Evolutionary conservation across 2,113 vertebrate species (phyloP).

Genomic region (Drymodes brunneopygia): DNA sequence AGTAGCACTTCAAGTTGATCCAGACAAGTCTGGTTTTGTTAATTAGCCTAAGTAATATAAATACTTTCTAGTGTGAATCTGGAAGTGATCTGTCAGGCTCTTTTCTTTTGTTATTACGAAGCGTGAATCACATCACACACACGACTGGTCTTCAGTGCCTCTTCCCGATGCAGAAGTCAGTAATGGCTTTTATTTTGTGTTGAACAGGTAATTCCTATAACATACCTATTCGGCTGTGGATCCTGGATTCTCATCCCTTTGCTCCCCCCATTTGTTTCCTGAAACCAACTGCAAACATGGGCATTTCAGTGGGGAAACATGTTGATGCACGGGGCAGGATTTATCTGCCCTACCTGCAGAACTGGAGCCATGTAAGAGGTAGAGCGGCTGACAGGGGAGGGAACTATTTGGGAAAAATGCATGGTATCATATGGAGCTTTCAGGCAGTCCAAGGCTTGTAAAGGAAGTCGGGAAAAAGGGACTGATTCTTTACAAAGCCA

Average conservation of each 20-base stretch:
- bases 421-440: neutral
- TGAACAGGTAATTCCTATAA: conserved; percentile 86
- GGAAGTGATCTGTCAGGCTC: neutral
- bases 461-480: neutral
- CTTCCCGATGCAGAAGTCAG: neutral
- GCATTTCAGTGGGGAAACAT: conserved; percentile 87
- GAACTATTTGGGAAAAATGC: neutral
- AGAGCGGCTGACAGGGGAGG: neutral
- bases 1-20: neutral
- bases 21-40: neutral
- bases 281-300: conserved; percentile 88
- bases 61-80: neutral
- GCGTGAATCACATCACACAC: neutral
- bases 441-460: neutral
- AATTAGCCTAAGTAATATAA: neutral
- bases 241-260: conserved; percentile 95
- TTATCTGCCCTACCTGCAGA: conserved; percentile 86
- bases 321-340: conserved; percentile 87
- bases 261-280: conserved; percentile 92
- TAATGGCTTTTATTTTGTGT: conserved; percentile 45
- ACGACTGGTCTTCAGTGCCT: neutral
- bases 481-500: neutral
- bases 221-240: conserved; percentile 89
- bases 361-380: conserved; percentile 89
- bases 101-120: neutral